Conservation (phyloP, 92 coral and sea anemone species). For the Diadumene lineata region DNA sequence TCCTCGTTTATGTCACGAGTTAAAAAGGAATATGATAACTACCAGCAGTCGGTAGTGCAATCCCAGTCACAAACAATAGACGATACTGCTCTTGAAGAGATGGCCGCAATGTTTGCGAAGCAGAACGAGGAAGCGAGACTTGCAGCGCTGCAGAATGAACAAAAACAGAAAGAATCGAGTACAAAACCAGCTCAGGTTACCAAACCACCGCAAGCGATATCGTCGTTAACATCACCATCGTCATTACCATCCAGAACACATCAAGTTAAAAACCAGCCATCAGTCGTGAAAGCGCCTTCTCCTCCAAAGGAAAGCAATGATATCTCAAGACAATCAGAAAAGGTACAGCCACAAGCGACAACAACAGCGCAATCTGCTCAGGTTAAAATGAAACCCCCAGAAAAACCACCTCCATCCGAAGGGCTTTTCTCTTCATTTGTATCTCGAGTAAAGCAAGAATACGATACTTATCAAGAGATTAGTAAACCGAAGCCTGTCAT, state of each 20-base stretch:
- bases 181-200: no score
- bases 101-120: constrained; percentile 19
- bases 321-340: neutral
- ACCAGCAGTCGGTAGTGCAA: neutral
- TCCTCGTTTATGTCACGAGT: neutral
- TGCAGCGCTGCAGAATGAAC: neutral
- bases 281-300: neutral
- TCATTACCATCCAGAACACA: no score
- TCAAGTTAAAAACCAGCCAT: no score
- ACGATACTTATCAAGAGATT: neutral
- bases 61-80: constrained; percentile 5
- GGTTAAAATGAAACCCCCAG: neutral
- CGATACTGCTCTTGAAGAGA: constrained; percentile 17
- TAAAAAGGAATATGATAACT: neutral
- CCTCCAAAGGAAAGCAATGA: neutral
- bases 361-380: neutral
- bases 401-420: neutral
- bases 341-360: neutral
- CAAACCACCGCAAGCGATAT: no score
- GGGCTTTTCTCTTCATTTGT: neutral
- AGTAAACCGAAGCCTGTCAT: neutral
- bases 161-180: no score
- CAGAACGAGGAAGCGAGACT: constrained; percentile 24
- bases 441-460: constrained; percentile 4
- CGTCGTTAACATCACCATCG: no score